These are phyloP conservation scores for Steinernema hermaphroditum DNA, from an alignment of 2,888 invertebrate genomes.

Conservation along the genomic window DNA sequence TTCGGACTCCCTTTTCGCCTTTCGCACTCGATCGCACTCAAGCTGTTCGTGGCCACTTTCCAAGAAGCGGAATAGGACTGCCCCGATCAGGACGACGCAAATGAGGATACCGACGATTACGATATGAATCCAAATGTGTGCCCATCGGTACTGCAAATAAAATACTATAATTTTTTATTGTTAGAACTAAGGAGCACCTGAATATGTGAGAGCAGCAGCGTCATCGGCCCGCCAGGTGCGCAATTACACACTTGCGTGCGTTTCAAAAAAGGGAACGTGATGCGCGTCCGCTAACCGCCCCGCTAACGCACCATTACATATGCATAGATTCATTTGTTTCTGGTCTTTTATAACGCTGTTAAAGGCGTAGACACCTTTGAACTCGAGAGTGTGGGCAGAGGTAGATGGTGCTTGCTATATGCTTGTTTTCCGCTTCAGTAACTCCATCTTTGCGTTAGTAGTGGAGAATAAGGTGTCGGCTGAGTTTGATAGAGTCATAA, in stretches of 20 bases:
- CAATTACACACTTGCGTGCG: conserved; percentile 31
- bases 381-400: background rate
- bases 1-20: background rate
- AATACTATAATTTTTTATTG: too few species aligned
- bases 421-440: too few species aligned
- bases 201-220: conserved; percentile 17
- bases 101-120: conserved; percentile 1
- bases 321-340: conserved; percentile 31
- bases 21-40: background rate
- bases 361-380: background rate
- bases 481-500: too few species aligned
- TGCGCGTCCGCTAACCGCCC: conserved; percentile 20
- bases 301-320: background rate
- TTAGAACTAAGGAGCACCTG: background rate
- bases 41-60: background rate
- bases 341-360: conserved; percentile 10
- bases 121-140: conserved; percentile 19
- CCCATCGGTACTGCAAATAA: conserved; percentile 23
- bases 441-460: too few species aligned
- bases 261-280: conserved; percentile 21
- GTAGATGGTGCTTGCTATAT: too few species aligned
- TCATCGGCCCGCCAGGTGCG: conserved; percentile 17
- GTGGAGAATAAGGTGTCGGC: too few species aligned
- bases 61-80: background rate
- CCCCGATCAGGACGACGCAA: background rate